Conservation (phyloP, 2,888 invertebrate genomes). For the Hemaris fuciformis region DNA sequence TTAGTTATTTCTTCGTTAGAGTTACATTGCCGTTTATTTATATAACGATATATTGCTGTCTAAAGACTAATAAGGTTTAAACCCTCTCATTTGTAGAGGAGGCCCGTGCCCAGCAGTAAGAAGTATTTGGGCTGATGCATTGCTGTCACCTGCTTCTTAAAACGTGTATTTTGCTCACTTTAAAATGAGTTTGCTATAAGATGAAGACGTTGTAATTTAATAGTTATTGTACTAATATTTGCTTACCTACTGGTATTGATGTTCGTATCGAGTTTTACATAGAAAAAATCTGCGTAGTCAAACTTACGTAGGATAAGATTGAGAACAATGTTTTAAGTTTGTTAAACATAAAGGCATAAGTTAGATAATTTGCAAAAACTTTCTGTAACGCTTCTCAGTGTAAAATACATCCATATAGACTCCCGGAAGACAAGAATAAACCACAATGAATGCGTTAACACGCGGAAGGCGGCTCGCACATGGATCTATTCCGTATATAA, state of each 20-base stretch:
- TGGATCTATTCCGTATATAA: constrained; percentile 40
- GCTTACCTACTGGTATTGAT: neutral
- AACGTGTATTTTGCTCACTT: neutral
- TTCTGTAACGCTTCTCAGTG: constrained; percentile 17
- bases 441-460: constrained; percentile 46
- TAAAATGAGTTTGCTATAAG: neutral
- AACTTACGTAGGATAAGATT: neutral
- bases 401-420: constrained; percentile 30
- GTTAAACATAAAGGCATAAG: neutral
- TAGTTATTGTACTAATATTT: too few species aligned
- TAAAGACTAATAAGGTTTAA: too few species aligned
- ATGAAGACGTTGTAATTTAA: neutral
- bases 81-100: too few species aligned
- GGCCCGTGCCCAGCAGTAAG: too few species aligned
- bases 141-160: neutral
- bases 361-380: constrained; percentile 7
- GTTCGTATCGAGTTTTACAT: neutral
- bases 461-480: constrained; percentile 54
- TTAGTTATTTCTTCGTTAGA: constrained; percentile 6
- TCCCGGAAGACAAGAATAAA: constrained; percentile 46
- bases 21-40: neutral
- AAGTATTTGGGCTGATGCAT: too few species aligned
- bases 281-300: neutral
- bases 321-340: neutral
- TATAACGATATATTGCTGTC: neutral